Evolutionary conservation across 2,113 vertebrate species (phyloP), one percentile per base, ranked within the genome.

Genomic region (Saccopteryx leptura): DNA sequence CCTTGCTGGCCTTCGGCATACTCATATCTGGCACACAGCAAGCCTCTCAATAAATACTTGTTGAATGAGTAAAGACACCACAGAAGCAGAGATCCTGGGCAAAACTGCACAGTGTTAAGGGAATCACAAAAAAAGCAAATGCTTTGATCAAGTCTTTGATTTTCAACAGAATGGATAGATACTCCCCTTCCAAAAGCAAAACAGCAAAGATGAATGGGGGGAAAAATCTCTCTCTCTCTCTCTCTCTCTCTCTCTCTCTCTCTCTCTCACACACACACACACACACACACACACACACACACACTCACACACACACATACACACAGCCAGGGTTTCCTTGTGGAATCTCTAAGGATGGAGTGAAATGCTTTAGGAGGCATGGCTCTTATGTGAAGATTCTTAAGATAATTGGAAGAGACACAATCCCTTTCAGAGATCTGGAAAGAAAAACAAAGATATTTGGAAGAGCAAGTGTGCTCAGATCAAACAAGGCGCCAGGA

Each of bases 1-100:
- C 39, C 12, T 0, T 24, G 50, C 56, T 9, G 5, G 31, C 39
- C 63, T 33, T 71, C 65, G 0, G 12, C 9, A 4, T 1, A n/a
- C 1, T 9, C 3, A 28, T 10, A 33, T 17, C 74, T n/a, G 21
- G 65, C 12, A 71, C 58, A 21, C 21, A 18, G 21, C 0, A 24
- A 33, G 28, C 12, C 13, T 26, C 93, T 58, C 48, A 1, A 9
- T 8, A 52, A 71, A 12, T 19, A 23, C 2, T 17, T 56, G 65
- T 7, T 0, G 33, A 21, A 12, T 4, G 19, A 56, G 4, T 19
- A 5, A 71, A n/a, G 80, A 33, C 7, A 12, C 5, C 5, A 18
- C 2, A 21, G 75, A 48, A 17, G 13, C 2, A 21, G 75, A 48
- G 23, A 18, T 8, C 28, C 48, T 13, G 4, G n/a, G 50, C 33